A percentile compares a stretch with the other conserved stretches of the same genome.
Conservation (phyloP, 2,888 invertebrate genomes). For the Drosophila ustulata region DNA sequence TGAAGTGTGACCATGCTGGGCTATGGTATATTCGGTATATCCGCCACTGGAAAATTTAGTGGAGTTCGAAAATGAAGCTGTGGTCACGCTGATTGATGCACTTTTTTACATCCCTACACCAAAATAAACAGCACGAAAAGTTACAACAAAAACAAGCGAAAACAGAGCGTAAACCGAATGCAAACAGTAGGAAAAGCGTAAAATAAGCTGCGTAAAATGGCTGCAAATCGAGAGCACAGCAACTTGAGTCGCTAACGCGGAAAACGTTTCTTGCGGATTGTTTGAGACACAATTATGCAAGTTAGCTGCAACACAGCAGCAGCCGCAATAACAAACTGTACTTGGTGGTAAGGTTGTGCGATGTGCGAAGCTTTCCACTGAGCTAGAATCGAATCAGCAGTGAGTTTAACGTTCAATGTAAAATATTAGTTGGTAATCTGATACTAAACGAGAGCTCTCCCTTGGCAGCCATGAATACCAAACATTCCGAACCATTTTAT, state of each 20-base stretch:
- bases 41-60: neutral
- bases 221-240: conserved; percentile 2
- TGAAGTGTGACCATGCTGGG: neutral
- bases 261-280: no score
- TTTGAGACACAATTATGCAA: conserved; percentile 73
- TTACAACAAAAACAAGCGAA: conserved; percentile 59
- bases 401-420: conserved; percentile 12
- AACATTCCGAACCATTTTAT: conserved; percentile 83
- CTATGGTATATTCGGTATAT: neutral
- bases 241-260: no score
- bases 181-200: conserved; percentile 12
- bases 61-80: neutral
- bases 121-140: conserved; percentile 71
- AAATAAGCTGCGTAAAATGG: neutral
- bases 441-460: no score
- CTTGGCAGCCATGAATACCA: conserved; percentile 60
- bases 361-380: conserved; percentile 16
- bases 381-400: conserved; percentile 15
- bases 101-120: conserved; percentile 56
- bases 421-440: no score
- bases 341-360: conserved; percentile 36
- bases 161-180: conserved; percentile 50
- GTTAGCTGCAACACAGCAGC: conserved; percentile 49
- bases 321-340: conserved; percentile 70
- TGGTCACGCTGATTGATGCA: conserved; percentile 39